Evolutionary conservation across 1,140 invertebrate species (phyloP).

Genomic region (Formica exsecta): DNA sequence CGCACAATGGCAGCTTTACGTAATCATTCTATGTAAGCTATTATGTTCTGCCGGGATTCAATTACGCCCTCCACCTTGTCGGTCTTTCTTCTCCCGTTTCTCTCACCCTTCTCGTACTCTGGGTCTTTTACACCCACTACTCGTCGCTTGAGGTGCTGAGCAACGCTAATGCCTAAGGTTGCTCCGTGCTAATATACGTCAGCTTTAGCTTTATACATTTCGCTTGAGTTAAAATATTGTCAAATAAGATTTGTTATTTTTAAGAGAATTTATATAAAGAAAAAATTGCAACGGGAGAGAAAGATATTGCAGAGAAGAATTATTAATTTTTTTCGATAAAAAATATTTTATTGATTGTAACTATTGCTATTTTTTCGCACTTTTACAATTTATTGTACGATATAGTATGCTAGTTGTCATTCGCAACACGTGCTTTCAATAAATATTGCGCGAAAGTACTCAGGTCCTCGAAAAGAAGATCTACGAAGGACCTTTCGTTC

Average conservation of each 20-base stretch:
- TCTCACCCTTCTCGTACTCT: constrained; percentile 33
- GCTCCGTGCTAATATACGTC: constrained; percentile 41
- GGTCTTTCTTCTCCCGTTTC: constrained; percentile 26
- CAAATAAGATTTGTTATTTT: constrained; percentile 12
- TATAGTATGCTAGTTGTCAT: constrained; percentile 29
- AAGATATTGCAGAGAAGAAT: not conserved
- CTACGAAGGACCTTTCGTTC: constrained; percentile 60
- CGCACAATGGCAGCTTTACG: constrained; percentile 75
- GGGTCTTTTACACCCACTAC: constrained; percentile 26
- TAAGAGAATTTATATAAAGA: not conserved
- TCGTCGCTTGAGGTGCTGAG: constrained; percentile 13
- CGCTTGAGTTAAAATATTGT: constrained; percentile 5
- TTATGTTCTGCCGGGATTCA: constrained; percentile 75
- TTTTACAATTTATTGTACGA: constrained; percentile 49
- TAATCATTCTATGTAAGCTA: constrained; percentile 76
- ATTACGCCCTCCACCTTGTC: constrained; percentile 73
- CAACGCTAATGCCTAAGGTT: constrained; percentile 49
- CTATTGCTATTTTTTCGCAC: not conserved
- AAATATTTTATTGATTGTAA: not conserved
- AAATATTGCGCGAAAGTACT: constrained; percentile 69
- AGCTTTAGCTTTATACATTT: constrained; percentile 23
- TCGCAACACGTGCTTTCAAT: constrained; percentile 65
- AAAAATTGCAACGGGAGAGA: not conserved
- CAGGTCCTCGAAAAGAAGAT: constrained; percentile 57
- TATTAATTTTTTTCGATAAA: not conserved